Conservation (phyloP, 1,140 invertebrate species). For the Idris sp. region DNA sequence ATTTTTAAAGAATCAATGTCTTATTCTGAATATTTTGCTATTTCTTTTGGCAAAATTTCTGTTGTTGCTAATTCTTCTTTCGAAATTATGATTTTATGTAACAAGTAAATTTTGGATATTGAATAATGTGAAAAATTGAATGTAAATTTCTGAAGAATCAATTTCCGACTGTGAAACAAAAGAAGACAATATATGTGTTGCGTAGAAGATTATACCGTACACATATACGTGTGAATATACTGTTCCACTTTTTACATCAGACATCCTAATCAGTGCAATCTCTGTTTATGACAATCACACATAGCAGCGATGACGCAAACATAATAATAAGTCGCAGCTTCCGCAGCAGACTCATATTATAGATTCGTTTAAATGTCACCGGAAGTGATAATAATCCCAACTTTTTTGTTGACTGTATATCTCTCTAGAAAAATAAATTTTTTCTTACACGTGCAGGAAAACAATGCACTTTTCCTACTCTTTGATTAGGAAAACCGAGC, state of each 20-base stretch:
- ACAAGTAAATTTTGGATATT: no score
- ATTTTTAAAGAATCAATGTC: no score
- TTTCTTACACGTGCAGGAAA: no score
- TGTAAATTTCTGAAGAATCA: conserved; percentile 8
- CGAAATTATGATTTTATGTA: no score
- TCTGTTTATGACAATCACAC: conserved; percentile 13
- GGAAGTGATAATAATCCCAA: conserved; percentile 44
- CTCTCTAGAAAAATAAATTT: no score
- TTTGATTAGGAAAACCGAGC: no score
- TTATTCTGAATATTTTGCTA: no score
- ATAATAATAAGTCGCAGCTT: conserved; percentile 35
- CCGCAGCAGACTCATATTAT: conserved; percentile 23
- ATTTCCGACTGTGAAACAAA: conserved; percentile 7
- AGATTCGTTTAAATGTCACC: conserved; percentile 37
- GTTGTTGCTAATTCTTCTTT: no score
- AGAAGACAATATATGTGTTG: neutral
- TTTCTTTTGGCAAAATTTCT: no score
- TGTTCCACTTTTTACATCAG: conserved; percentile 41
- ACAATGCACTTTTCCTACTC: no score
- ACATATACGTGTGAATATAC: conserved; percentile 37
- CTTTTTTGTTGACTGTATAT: conserved; percentile 24
- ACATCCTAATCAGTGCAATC: conserved; percentile 35
- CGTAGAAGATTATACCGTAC: conserved; percentile 6
- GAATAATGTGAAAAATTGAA: no score
- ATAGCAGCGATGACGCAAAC: conserved; percentile 34